Percentiles rank a stretch among this genome's conserved stretches.
Conservation (phyloP, 2,888 invertebrate species). For the Alcis repandata region DNA sequence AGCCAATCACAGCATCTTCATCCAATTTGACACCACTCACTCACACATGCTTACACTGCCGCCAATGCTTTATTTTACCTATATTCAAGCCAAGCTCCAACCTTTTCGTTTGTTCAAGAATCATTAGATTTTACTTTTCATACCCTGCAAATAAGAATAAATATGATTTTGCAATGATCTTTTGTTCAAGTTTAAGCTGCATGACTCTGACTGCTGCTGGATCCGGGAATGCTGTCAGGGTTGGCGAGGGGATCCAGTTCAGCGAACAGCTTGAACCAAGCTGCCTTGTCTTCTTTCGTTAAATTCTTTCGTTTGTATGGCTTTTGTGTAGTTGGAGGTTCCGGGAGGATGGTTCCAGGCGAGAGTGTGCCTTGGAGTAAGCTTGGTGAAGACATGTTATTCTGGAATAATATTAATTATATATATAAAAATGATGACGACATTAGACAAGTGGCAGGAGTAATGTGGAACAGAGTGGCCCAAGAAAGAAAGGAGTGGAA, state of each 20-base stretch:
- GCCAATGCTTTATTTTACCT: not conserved
- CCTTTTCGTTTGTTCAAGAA: not conserved
- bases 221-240: conserved; percentile 88
- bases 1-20: not conserved
- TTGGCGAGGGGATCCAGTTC: conserved; percentile 97
- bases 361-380: conserved; percentile 59
- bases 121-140: not conserved
- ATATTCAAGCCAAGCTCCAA: not conserved
- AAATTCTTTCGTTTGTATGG: conserved; percentile 55
- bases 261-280: conserved; percentile 96
- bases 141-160: not conserved
- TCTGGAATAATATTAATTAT: conserved; percentile 53
- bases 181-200: conserved; percentile 68
- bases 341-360: conserved; percentile 52
- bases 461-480: no score
- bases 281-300: conserved; percentile 85
- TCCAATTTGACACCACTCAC: not conserved
- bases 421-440: no score
- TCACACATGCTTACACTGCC: not conserved
- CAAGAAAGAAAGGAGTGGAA: no score
- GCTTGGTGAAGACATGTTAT: conserved; percentile 55
- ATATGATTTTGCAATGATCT: not conserved
- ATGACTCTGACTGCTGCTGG: conserved; percentile 81
- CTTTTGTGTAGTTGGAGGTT: conserved; percentile 49
- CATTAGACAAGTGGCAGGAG: no score